These are phyloP conservation scores for Eulacestoma nigropectus DNA, from an alignment of 2,113 vertebrate species.

Conservation along the genomic window DNA sequence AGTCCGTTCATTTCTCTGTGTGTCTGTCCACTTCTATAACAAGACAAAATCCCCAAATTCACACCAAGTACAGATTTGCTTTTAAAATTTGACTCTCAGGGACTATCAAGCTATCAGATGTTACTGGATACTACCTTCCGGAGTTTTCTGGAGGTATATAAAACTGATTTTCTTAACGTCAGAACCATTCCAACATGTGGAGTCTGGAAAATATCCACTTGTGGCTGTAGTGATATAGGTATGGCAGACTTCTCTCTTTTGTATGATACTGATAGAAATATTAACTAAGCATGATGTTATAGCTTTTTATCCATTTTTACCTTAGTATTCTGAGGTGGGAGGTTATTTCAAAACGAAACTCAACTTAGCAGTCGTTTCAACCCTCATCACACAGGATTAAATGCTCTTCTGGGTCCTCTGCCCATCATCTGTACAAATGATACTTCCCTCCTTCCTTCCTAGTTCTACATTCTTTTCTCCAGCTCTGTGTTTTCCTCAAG, in stretches of 20 bases:
- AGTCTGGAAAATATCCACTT: background rate
- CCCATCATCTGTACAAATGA: background rate
- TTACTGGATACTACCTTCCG: background rate
- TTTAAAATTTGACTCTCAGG: background rate
- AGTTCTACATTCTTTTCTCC: background rate
- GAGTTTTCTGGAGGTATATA: background rate
- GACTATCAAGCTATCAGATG: background rate
- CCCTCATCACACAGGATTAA: background rate
- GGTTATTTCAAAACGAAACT: background rate
- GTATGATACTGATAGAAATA: background rate
- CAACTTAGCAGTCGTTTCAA: background rate
- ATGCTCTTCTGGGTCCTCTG: background rate
- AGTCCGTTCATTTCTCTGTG: background rate
- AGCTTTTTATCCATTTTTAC: background rate
- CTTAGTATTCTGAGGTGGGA: background rate
- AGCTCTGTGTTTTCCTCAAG: background rate
- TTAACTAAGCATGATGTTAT: background rate
- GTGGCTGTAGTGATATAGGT: background rate
- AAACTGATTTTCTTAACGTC: background rate
- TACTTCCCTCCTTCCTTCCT: background rate
- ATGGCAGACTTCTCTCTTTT: background rate
- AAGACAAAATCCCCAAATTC: background rate
- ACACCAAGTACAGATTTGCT: background rate
- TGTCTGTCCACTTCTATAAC: background rate
- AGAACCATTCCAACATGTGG: background rate